Evolutionary conservation across 2,888 invertebrate genomes (phyloP).

Genomic region (Sphinx pinastri): DNA sequence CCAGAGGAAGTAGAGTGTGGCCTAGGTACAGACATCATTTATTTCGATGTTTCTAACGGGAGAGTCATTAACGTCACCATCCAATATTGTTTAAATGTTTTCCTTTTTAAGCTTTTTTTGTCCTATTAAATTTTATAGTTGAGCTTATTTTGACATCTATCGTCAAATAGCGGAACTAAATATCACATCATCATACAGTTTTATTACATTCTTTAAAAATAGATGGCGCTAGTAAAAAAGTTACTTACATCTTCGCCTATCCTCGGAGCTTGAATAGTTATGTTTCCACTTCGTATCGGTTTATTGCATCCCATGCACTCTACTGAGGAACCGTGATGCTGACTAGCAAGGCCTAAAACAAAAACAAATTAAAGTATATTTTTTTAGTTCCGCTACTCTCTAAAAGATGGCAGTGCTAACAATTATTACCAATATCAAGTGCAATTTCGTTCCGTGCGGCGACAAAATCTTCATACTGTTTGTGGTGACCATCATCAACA

Average conservation of each 20-base stretch:
- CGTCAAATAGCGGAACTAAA: constrained; percentile 40
- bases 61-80: too few species aligned
- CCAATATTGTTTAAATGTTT: too few species aligned
- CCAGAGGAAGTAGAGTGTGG: too few species aligned
- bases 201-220: background rate
- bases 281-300: constrained; percentile 90
- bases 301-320: constrained; percentile 94
- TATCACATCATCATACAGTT: background rate
- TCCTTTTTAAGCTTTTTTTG: too few species aligned
- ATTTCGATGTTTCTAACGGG: too few species aligned
- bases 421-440: constrained; percentile 91
- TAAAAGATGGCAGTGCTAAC: constrained; percentile 53
- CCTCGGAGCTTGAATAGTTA: constrained; percentile 93
- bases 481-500: constrained; percentile 89
- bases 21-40: too few species aligned
- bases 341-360: constrained; percentile 84
- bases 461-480: constrained; percentile 96
- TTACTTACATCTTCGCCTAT: constrained; percentile 86
- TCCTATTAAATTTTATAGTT: background rate
- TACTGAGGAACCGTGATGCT: constrained; percentile 82
- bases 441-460: constrained; percentile 97
- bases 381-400: constrained; percentile 39
- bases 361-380: constrained; percentile 19
- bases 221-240: constrained; percentile 35
- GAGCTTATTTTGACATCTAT: constrained; percentile 46